Evolutionary conservation across 2,888 invertebrate species (phyloP), one percentile per base, ranked within the genome.

Genomic region (Xylocampa areola): DNA sequence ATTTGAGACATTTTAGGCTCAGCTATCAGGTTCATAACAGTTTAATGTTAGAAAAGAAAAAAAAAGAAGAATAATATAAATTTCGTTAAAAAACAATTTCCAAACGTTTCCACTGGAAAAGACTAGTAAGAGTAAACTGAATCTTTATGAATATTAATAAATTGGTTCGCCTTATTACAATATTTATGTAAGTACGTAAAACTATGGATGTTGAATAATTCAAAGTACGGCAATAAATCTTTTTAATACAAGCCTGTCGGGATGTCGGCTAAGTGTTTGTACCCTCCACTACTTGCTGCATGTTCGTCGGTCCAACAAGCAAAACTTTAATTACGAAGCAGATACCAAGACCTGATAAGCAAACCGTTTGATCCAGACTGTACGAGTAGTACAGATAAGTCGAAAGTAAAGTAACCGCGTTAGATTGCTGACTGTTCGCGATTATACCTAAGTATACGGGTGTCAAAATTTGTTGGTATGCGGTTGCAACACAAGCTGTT

Each of bases 391-490:
- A 75, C 52, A 74, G 79, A 81, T 81, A 81, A 75, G 70, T 76
- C 40, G 66, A 76, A 86, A 82, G 82, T 81, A 79, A 82, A 81
- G 78, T 67, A 72, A 68, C 67, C 76, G 41, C 65, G 48, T 48
- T 58, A 53, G 59, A 53, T 65, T 54, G 54, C 64, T 67, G 67
- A 73, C 51, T 77, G 76, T 81, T 81, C 58, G 54, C 68, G 72
- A 83, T 83, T 82, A 78, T 84, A 83, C 81, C 68, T 76, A 81
- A 81, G 78, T 84, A 79, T 70, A 85, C 81, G 81, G n/a, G 87
- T 89, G 89, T 90, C 89, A 90, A 90, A 92, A 90, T 92, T 89
- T 88, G 89, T 90, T 88, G 85, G 90, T 87, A 85, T 88, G 90
- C 84, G 90, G 91, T 87, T 80, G 82, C 83, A 85, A 86, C 86